A percentile compares a stretch with the other conserved stretches of the same genome.
phyloP scores from a whole-genome alignment of 2,888 invertebrate genomes.

The Drosophila algonquin region DNA sequence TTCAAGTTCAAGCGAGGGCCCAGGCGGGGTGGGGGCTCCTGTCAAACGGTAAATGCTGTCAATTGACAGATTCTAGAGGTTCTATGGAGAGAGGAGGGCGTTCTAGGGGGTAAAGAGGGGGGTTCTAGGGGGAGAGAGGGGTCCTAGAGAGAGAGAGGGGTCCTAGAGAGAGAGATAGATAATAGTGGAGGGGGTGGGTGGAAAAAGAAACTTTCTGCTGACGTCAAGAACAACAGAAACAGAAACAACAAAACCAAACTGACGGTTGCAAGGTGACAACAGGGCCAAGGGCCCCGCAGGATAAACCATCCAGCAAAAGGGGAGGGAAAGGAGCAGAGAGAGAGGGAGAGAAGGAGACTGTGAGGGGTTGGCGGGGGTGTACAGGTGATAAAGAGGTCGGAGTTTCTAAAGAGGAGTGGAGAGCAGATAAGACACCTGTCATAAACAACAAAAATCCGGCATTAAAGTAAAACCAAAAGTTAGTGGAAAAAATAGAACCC shows the following conservation, averaged over 20 bases:
- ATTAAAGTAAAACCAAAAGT: not conserved
- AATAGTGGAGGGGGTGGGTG: not conserved
- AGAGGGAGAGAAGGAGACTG: not conserved
- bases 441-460: constrained; percentile 48
- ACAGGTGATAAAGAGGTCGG: constrained; percentile 6
- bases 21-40: not conserved
- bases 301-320: constrained; percentile 11
- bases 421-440: constrained; percentile 51
- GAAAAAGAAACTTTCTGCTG: constrained; percentile 60
- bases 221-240: constrained; percentile 47
- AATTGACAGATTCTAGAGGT: constrained; percentile 52
- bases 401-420: not conserved
- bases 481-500: constrained; percentile 17
- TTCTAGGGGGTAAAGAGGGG: not conserved
- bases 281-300: constrained; percentile 3
- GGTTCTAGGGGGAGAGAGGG: too few species aligned
- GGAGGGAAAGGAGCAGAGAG: constrained; percentile 1
- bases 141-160: not conserved
- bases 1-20: constrained; percentile 8
- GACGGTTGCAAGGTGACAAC: constrained; percentile 47
- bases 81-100: constrained; percentile 18
- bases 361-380: not conserved
- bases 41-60: constrained; percentile 70
- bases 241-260: constrained; percentile 38
- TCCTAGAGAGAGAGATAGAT: not conserved